These are phyloP conservation scores for Ochotona curzoniae DNA, from an alignment of 2,113 vertebrate genomes.

Conservation along the genomic window DNA sequence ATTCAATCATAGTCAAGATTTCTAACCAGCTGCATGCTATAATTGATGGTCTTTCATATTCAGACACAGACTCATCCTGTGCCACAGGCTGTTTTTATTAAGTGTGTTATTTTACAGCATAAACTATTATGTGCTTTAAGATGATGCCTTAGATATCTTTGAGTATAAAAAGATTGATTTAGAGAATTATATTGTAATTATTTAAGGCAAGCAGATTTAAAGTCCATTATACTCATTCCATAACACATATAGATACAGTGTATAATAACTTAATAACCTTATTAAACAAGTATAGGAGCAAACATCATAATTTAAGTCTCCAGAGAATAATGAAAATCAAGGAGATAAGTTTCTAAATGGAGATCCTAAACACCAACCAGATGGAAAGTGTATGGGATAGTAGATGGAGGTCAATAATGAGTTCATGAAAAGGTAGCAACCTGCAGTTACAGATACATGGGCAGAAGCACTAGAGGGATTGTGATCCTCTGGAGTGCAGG, in stretches of 20 bases:
- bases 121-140: neutral
- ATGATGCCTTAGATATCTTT: neutral
- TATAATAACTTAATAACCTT: neutral
- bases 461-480: neutral
- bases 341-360: neutral
- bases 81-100: neutral
- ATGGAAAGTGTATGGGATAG: neutral
- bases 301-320: neutral
- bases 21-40: neutral
- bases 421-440: neutral
- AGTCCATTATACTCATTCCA: neutral
- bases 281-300: neutral
- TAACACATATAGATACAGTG: neutral
- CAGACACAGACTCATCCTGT: neutral
- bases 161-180: neutral
- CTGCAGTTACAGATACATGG: neutral
- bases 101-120: neutral
- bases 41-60: neutral
- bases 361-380: neutral
- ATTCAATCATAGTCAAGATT: neutral
- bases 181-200: neutral
- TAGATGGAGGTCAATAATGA: neutral
- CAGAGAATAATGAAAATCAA: conserved; percentile 16
- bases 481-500: neutral
- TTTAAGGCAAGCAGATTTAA: neutral